Evolutionary conservation across 2,797 vertebrate species (phyloP).

Genomic region (Phataginus tricuspis): DNA sequence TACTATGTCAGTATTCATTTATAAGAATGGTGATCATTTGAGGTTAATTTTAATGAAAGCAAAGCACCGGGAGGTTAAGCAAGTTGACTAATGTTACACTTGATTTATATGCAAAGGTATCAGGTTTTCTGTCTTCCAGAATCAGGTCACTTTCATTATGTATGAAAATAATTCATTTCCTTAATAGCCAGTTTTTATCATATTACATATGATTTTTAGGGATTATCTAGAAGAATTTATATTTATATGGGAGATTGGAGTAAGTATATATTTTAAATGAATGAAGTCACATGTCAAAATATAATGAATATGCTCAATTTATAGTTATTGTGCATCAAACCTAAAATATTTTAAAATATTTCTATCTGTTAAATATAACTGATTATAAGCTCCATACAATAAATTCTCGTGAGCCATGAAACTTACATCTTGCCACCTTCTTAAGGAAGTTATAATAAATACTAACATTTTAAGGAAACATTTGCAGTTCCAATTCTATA

Average conservation of each 20-base stretch:
- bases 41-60: neutral
- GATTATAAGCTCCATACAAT: neutral
- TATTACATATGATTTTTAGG: neutral
- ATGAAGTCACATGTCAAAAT: slow-evolving; percentile 66
- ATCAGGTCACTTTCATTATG: neutral
- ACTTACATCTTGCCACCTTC: neutral
- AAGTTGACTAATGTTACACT: neutral
- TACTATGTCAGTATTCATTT: neutral
- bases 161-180: neutral
- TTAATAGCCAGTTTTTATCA: neutral
- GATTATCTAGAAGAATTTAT: neutral
- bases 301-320: slow-evolving; percentile 61
- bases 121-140: neutral
- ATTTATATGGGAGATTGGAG: neutral
- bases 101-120: neutral
- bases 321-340: slow-evolving; percentile 79
- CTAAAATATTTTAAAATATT: neutral
- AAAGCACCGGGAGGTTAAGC: neutral
- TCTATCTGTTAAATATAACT: neutral
- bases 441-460: slow-evolving; percentile 19
- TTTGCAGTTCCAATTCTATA: neutral
- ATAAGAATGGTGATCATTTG: neutral
- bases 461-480: neutral
- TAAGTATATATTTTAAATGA: slow-evolving; percentile 53
- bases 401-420: neutral